Evolutionary conservation across 30 jellyfish, hydroid and myxozoan genomes (phyloP).

Genomic region (Sanderia malayensis): DNA sequence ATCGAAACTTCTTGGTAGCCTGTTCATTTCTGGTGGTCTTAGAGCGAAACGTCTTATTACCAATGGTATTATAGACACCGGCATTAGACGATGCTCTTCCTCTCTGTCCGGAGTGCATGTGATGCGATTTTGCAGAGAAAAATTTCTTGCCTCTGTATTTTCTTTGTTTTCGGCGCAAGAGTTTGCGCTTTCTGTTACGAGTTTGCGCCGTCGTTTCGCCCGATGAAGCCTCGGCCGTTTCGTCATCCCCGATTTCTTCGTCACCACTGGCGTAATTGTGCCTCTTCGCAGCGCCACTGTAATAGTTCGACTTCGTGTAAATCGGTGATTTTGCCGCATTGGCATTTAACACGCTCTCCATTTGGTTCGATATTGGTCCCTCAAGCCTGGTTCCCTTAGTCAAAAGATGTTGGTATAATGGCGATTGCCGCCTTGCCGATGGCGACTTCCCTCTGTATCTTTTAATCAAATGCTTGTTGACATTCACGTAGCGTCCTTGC

Average conservation of each 20-base stretch:
- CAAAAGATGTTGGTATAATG: background rate
- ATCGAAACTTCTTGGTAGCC: conserved; percentile 40
- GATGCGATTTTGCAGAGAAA: background rate
- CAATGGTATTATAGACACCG: background rate
- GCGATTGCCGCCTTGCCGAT: too few relatives aligned
- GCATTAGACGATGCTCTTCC: background rate
- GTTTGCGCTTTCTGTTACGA: background rate
- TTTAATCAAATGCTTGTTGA: conserved; percentile 48
- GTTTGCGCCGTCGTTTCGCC: conserved; percentile 16
- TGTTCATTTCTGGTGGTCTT: conserved; percentile 26
- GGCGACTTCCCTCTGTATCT: conserved; percentile 5
- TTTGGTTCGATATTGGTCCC: conserved; percentile 79
- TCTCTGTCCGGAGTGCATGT: background rate
- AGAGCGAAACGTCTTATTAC: conserved; percentile 30
- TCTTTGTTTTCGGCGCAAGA: background rate
- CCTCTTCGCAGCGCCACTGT: conserved; percentile 38
- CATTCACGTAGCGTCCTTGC: conserved; percentile 31
- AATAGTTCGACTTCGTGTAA: conserved; percentile 9
- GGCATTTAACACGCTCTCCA: conserved; percentile 68
- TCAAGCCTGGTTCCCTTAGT: conserved; percentile 54
- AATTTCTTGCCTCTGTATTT: background rate
- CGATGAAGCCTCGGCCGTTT: conserved; percentile 22
- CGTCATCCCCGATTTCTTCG: conserved; percentile 34
- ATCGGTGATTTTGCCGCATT: conserved; percentile 25
- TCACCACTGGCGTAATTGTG: conserved; percentile 38